Base-by-base conservation (phyloP, 2,888 invertebrate species). In the Conomelus anceps region DNA sequence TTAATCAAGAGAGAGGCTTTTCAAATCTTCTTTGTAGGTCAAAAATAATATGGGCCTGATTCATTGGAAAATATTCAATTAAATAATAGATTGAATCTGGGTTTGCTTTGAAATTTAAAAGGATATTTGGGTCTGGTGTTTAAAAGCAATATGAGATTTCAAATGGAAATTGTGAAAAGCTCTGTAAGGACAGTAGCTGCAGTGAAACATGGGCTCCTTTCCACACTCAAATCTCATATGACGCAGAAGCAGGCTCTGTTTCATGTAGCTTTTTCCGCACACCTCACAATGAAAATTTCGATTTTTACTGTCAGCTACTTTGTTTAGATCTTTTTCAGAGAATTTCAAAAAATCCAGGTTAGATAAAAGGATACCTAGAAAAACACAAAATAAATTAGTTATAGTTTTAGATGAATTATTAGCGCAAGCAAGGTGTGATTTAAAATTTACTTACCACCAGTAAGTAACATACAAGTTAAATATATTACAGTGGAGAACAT, bases 171-270 rank as follows among this genome's bases (percentile, higher is more conserved):
- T 88, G 20, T 88, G 90, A 34, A 90, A 91, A 3, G 90, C 89
- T 23, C 88, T 88, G 88, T 90, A 89, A 3, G 88, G 63, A 84
- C 90, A 90, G 84, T 89, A 88, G 20, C 41, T 23, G 89, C 90
- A 87, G 24, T 29, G 63, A 86, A 90, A 91, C 3, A 41, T n/a
- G 34, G 89, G 89, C 86, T 89, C 90, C 88, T 90, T 90, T 11
- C 88, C 89, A 84, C 91, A 91, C 87, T 91, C 90, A 22, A 89
- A 89, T 24, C 23, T 29, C 17, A 87, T 23, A 86, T 91, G 91
- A 11, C 91, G 86, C 22, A 84, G 88, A 22, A 88, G 89, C 24
- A 88, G 88, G 13, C 63, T 89, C 23, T 87, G 88, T 63, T 89
- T 88, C 22, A 86, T 22, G 84, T 91, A 91, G 13, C 34, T 13